Conservation (phyloP, 2,113 vertebrate species). For the Anthoscopus minutus region DNA sequence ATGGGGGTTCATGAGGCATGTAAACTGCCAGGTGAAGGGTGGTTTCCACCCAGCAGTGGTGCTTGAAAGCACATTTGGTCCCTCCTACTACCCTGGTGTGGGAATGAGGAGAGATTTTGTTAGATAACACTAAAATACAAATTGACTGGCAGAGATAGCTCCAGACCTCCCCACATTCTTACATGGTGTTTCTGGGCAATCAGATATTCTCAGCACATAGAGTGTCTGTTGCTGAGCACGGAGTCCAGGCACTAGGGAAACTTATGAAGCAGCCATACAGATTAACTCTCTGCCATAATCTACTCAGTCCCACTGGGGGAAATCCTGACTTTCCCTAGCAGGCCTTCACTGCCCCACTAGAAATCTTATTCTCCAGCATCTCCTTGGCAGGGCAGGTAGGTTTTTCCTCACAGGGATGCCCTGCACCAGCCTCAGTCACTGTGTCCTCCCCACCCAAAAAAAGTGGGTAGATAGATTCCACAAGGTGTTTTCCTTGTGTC, state of each 20-base stretch:
- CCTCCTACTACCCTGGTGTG: background rate
- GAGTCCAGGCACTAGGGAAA: background rate
- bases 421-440: background rate
- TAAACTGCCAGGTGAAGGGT: background rate
- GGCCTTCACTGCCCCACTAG: background rate
- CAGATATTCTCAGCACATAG: background rate
- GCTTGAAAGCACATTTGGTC: background rate
- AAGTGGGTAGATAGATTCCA: background rate
- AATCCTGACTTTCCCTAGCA: background rate
- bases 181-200: background rate
- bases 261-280: background rate
- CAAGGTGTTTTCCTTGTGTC: accelerated
- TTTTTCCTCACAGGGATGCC: background rate
- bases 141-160: background rate
- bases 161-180: background rate
- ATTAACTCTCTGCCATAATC: background rate
- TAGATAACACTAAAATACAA: background rate
- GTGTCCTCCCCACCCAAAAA: background rate
- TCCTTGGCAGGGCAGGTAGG: background rate
- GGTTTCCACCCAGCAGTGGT: background rate
- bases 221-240: background rate
- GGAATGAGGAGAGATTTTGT: background rate
- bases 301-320: background rate
- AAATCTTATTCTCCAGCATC: background rate
- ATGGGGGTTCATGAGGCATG: background rate